Base-by-base conservation (phyloP, 1,140 invertebrate genomes). In the Zaprionus kolodkinae region DNA sequence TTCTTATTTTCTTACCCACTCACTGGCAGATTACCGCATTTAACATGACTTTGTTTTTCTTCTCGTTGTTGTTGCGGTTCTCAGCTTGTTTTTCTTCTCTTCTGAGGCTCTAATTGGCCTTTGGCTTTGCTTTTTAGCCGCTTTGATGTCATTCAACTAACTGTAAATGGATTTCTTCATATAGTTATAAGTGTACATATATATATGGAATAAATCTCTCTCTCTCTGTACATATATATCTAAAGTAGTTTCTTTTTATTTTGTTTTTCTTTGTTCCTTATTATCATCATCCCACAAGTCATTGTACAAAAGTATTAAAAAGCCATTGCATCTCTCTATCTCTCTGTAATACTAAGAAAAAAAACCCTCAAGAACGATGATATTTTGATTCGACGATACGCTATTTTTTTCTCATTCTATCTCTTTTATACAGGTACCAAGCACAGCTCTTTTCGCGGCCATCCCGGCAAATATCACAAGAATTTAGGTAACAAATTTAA, bases 391-490 rank as follows among this genome's bases (percentile, higher is more conserved):
- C 38, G 48, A 64, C 45, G 43, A 50, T 76, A 62, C 43, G 64
- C 21, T 21, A 62, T 77, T 79, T 76, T 62, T 76, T 65, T 76
- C 79, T 80, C 69, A 69, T 59, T 72, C 73, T 84, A 52, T 88
- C 68, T 90, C 78, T 91, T 72, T 74, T 74, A 82, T 88, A 78
- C 88, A 86, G 85, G 85, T 92, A 84, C 91, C 79, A 92, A 91
- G 78, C 81, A 91, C 91, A 92, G 91, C 82, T 88, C 78, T 83
- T 87, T 90, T 88, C 91, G 91, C 81, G 76, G 91, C 88, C 91
- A 91, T 88, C 85, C 87, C 83, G 90, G 86, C 88, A 92, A 92
- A 92, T 91, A 91, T 91, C 91, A 91, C 81, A 88, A 88, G 71
- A 87, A 91, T 87, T 92, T 92, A 92, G 91, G 91, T 92, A 92